Evolutionary conservation across 2,888 invertebrate species (phyloP).

Genomic region (Dioctria linearis): DNA sequence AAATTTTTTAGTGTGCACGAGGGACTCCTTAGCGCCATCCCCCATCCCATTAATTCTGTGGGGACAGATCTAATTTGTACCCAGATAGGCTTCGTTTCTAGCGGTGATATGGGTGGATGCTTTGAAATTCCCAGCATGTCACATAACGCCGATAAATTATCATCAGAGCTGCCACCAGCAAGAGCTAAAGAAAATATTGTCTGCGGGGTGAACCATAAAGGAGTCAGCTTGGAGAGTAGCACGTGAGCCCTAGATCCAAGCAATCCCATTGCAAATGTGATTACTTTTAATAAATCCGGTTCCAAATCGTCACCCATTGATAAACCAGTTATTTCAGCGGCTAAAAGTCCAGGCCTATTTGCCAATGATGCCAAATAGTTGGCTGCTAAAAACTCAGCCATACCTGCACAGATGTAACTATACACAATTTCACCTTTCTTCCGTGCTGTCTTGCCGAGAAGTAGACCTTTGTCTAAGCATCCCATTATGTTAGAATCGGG

Average conservation of each 20-base stretch:
- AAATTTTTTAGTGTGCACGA: constrained; percentile 72
- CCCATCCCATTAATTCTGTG: constrained; percentile 73
- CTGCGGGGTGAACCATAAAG: constrained; percentile 73
- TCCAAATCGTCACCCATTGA: constrained; percentile 70
- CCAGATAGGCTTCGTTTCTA: constrained; percentile 66
- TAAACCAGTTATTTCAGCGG: constrained; percentile 70
- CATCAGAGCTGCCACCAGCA: constrained; percentile 73
- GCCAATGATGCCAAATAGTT: constrained; percentile 74
- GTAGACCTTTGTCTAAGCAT: constrained; percentile 70
- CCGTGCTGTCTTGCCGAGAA: constrained; percentile 69
- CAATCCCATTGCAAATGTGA: constrained; percentile 72
- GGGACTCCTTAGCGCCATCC: constrained; percentile 71
- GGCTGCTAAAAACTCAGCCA: constrained; percentile 74
- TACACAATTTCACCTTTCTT: constrained; percentile 70
- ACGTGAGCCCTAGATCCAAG: constrained; percentile 72
- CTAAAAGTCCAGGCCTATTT: constrained; percentile 72
- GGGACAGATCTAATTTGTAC: constrained; percentile 71
- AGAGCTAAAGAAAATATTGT: constrained; percentile 73
- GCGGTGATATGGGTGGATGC: constrained; percentile 69
- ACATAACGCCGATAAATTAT: constrained; percentile 73
- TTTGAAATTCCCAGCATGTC: constrained; percentile 72
- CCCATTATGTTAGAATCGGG: constrained; percentile 70
- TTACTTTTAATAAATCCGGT: constrained; percentile 69
- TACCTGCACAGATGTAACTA: constrained; percentile 72
- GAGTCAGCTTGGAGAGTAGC: constrained; percentile 72